These are phyloP conservation scores for Hirtodrosophila cameraria DNA, from an alignment of 2,888 invertebrate genomes.

Conservation along the genomic window DNA sequence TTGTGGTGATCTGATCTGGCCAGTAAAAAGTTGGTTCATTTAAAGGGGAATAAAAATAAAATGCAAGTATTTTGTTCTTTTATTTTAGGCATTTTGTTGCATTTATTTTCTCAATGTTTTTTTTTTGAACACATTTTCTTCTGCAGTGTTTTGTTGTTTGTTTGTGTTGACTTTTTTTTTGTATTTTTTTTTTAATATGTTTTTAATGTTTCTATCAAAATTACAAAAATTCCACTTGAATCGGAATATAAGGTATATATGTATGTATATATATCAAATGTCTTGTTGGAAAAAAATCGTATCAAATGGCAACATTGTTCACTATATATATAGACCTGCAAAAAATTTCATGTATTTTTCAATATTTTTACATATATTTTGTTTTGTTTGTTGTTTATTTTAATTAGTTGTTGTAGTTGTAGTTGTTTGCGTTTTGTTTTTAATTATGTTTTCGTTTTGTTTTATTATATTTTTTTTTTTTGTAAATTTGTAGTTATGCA, in stretches of 20 bases:
- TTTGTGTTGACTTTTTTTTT: constrained; percentile 38
- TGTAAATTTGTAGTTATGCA: constrained; percentile 64
- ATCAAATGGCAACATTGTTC: constrained; percentile 79
- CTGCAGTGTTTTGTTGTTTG: constrained; percentile 44
- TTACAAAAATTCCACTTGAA: constrained; percentile 77
- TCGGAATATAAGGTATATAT: constrained; percentile 78
- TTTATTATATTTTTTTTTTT: constrained; percentile 28
- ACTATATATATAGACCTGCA: constrained; percentile 79
- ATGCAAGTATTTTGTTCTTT: constrained; percentile 9
- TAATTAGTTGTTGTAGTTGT: constrained; percentile 52
- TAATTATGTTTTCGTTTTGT: constrained; percentile 19
- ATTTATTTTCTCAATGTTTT: constrained; percentile 62
- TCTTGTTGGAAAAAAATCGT: constrained; percentile 70
- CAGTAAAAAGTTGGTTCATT: too few relatives aligned
- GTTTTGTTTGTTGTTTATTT: constrained; percentile 8
- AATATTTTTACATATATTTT: constrained; percentile 17
- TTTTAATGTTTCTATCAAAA: constrained; percentile 80
- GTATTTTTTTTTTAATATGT: constrained; percentile 54
- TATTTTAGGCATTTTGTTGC: constrained; percentile 69
- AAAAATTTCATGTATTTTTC: constrained; percentile 68
- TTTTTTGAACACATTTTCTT: constrained; percentile 53
- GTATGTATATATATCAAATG: constrained; percentile 70
- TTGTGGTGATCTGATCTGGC: too few relatives aligned
- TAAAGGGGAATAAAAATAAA: too few relatives aligned
- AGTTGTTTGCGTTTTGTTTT: constrained; percentile 21